Percentiles rank a stretch among this genome's conserved stretches.
Conservation (phyloP, 1,140 invertebrate species). For the Heliothis virescens region DNA sequence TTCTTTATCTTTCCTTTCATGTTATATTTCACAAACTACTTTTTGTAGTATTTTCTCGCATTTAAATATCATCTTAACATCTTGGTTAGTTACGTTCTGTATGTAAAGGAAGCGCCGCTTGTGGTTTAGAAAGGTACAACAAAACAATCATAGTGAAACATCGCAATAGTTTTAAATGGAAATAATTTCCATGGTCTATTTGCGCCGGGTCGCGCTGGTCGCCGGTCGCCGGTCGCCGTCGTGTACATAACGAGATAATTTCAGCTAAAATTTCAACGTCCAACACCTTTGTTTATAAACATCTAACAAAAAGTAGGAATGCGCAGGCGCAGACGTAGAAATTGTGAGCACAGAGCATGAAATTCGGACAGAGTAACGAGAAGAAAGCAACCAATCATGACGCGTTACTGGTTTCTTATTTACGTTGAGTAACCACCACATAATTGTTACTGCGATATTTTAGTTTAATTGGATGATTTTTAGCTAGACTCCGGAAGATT, state of each 20-base stretch:
- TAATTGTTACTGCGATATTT: not conserved
- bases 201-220: not conserved
- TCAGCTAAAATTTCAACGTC: constrained; percentile 30
- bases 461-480: constrained; percentile 10
- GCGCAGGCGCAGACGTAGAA: constrained; percentile 14
- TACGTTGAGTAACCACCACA: constrained; percentile 15
- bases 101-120: not conserved
- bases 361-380: constrained; percentile 33
- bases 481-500: not conserved
- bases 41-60: too few species aligned
- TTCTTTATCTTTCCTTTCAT: too few species aligned
- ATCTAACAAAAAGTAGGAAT: constrained; percentile 12
- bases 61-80: not conserved
- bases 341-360: constrained; percentile 33
- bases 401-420: not conserved
- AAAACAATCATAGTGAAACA: not conserved
- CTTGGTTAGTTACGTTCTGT: not conserved
- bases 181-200: constrained; percentile 31
- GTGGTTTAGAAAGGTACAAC: not conserved
- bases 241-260: constrained; percentile 12
- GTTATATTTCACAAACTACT: too few species aligned
- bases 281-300: constrained; percentile 48
- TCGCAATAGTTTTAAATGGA: constrained; percentile 11
- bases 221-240: not conserved
- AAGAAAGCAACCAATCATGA: constrained; percentile 35